Percentiles rank a stretch among this genome's conserved stretches.
These are phyloP conservation scores for Acrocera orbiculus DNA, from an alignment of 2,888 invertebrate species.

Conservation along the genomic window DNA sequence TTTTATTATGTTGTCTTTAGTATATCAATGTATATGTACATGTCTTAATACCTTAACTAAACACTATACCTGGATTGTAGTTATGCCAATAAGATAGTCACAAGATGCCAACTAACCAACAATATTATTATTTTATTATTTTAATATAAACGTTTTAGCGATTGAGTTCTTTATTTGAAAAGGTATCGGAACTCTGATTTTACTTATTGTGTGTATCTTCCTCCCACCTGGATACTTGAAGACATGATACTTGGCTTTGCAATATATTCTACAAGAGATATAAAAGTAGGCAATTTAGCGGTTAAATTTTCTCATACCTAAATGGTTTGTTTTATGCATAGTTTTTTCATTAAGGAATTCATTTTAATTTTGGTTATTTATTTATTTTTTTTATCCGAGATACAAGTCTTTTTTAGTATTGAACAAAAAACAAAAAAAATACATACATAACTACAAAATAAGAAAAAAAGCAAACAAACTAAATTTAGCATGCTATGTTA, in stretches of 20 bases:
- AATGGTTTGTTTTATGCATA: background rate
- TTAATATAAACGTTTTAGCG: slow-evolving; percentile 13
- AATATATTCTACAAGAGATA: background rate
- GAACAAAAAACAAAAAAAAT: no score
- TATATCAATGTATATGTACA: no score
- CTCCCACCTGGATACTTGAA: slow-evolving; percentile 9
- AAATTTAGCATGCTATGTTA: no score
- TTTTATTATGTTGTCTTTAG: no score
- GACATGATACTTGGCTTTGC: background rate
- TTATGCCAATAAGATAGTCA: no score
- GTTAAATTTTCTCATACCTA: background rate
- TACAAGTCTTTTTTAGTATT: no score
- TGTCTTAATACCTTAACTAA: no score
- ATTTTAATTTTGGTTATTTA: slow-evolving; percentile 1
- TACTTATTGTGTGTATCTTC: slow-evolving; percentile 7
- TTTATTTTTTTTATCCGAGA: background rate
- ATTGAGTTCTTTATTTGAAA: slow-evolving; percentile 11
- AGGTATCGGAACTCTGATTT: background rate
- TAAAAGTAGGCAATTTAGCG: no score
- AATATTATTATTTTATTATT: slow-evolving; percentile 11
- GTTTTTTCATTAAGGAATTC: background rate
- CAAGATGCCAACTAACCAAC: no score
- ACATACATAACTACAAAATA: no score
- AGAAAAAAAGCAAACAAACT: no score
- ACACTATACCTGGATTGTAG: no score